Evolutionary conservation across 1,140 invertebrate genomes (phyloP).

Genomic region (Heliconius congener): DNA sequence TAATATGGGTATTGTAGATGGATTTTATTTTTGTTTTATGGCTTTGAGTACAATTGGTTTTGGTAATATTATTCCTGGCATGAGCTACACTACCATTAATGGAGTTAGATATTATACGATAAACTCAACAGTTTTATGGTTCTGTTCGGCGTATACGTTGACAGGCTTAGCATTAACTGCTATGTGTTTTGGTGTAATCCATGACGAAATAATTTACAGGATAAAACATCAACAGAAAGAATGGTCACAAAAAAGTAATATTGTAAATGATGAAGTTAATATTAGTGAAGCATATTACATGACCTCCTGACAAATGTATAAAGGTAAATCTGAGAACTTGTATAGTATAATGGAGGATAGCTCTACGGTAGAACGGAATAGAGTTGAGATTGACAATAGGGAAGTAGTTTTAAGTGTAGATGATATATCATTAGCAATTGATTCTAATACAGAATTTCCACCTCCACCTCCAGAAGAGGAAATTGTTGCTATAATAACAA

Average conservation of each 20-base stretch:
- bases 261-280: constrained; percentile 78
- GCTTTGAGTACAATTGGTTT: constrained; percentile 96
- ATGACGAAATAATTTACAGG: constrained; percentile 94
- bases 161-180: constrained; percentile 97
- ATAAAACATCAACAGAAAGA: constrained; percentile 84
- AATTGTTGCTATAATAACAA: constrained; percentile 78
- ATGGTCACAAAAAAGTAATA: constrained; percentile 79
- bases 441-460: constrained; percentile 60
- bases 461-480: constrained; percentile 76
- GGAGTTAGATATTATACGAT: constrained; percentile 75
- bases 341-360: constrained; percentile 81
- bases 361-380: constrained; percentile 70
- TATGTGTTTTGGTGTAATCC: constrained; percentile 98
- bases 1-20: constrained; percentile 92
- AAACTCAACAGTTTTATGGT: constrained; percentile 87
- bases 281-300: constrained; percentile 79
- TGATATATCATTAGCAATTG: constrained; percentile 63
- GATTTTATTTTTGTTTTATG: constrained; percentile 97
- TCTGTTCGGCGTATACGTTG: constrained; percentile 96
- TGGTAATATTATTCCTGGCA: constrained; percentile 93
- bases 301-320: constrained; percentile 82
- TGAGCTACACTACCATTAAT: constrained; percentile 83
- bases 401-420: constrained; percentile 76
- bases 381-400: constrained; percentile 75
- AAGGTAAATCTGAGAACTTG: constrained; percentile 77